Conservation (phyloP, 2,888 invertebrate species). For the Sceliomorpha sp. region DNA sequence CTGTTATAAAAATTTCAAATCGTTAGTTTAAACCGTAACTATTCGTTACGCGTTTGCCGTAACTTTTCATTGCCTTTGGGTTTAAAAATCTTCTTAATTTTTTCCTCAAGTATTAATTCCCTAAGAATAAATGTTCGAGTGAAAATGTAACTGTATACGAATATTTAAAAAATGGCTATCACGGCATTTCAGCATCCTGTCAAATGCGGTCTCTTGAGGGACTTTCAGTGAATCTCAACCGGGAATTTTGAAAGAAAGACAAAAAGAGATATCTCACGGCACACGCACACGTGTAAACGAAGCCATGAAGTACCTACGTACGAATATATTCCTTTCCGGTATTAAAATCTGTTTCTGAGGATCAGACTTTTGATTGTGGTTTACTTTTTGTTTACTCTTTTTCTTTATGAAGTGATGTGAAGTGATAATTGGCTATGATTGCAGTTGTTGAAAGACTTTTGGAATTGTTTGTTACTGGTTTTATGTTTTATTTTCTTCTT, state of each 20-base stretch:
- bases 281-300: constrained; percentile 78
- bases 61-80: too few relatives aligned
- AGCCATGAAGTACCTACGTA: constrained; percentile 75
- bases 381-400: constrained; percentile 63
- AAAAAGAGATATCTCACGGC: constrained; percentile 71
- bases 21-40: too few relatives aligned
- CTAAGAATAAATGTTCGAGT: too few relatives aligned
- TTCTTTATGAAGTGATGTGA: constrained; percentile 72
- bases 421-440: constrained; percentile 74
- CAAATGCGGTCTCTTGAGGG: constrained; percentile 73
- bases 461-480: constrained; percentile 73
- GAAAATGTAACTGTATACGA: too few relatives aligned
- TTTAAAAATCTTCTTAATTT: too few relatives aligned
- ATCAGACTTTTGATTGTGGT: constrained; percentile 68
- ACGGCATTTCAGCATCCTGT: constrained; percentile 80
- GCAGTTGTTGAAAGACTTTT: constrained; percentile 77
- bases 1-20: too few relatives aligned
- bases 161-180: constrained; percentile 38
- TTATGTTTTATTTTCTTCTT: constrained; percentile 62
- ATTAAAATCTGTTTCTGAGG: constrained; percentile 66
- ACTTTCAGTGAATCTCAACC: constrained; percentile 70
- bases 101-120: too few relatives aligned
- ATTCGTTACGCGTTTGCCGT: too few relatives aligned
- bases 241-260: constrained; percentile 60
- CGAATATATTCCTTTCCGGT: constrained; percentile 67